A percentile compares a stretch with the other conserved stretches of the same genome.
phyloP scores from a whole-genome alignment of 92 coral and sea anemone species.

The Epizoanthus scotinus region DNA sequence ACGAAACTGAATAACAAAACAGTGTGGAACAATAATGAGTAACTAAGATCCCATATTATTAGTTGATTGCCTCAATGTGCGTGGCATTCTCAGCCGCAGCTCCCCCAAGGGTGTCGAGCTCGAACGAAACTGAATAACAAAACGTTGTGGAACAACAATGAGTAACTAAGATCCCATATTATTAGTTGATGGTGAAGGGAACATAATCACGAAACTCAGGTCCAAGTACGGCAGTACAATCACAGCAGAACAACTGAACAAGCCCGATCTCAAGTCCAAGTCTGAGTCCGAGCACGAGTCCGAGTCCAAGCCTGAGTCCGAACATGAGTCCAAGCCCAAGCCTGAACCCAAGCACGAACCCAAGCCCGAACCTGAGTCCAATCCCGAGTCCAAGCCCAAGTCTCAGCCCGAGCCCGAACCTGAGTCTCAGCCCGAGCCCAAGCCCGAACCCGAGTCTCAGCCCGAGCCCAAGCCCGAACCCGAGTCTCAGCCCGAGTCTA shows the following conservation, averaged over 20 bases:
- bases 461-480: too few species aligned
- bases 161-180: neutral
- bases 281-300: too few species aligned
- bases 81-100: conserved; percentile 87
- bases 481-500: too few species aligned
- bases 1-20: conserved; percentile 63
- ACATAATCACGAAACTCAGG: neutral
- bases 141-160: neutral
- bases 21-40: neutral
- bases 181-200: conserved; percentile 13
- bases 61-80: conserved; percentile 78
- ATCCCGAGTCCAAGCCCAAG: too few species aligned
- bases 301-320: too few species aligned
- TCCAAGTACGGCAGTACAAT: neutral
- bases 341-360: too few species aligned
- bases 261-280: too few species aligned
- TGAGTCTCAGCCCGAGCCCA: too few species aligned
- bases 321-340: too few species aligned
- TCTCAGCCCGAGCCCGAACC: too few species aligned
- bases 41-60: neutral
- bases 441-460: too few species aligned
- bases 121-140: conserved; percentile 73
- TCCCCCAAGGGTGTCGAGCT: conserved; percentile 82
- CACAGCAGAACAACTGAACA: neutral
- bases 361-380: too few species aligned